Evolutionary conservation across 2,113 vertebrate species (phyloP), one percentile per base, ranked within the genome.

Genomic region (Psittacus erithacus): DNA sequence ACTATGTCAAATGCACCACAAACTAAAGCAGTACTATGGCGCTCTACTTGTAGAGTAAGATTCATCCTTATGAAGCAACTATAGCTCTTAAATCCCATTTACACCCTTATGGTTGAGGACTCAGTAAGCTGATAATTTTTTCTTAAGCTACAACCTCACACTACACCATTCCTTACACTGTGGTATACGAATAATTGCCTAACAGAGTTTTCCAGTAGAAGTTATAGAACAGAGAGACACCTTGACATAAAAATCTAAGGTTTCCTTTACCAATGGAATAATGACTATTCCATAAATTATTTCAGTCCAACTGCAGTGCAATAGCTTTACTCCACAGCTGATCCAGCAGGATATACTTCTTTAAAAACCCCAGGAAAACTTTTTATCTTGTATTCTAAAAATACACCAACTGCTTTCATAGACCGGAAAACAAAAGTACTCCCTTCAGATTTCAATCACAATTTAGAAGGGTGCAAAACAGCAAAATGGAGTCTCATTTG

Each of bases 381-480:
- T 91, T 94, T 95, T 92, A 79, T 89, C 85, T 89, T 73, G 29
- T 38, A 35, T 82, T 96, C 70, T 94, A 96, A 96, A 96, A 95
- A 94, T 93, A 93, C n/a, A 47, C 55, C 12, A 38, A 38, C 10
- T 43, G 33, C 39, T 90, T 69, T 81, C 63, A 60, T 27, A 87
- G 80, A 91, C 55, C 0, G 4, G 59, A 80, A 74, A 93, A 69
- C 79, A 88, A 85, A 94, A 92, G n/a, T 59, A 93, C 82, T 96
- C 77, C 87, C 76, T 93, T 80, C 38, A 91, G 88, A 95, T 83
- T 95, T 77, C 91, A 95, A 12, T 29, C 74, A 69, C 77, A 92
- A 43, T 82, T 92, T 65, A 90, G 76, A 81, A 92, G 59, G 77
- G 73, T 96, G 70, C 43, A 95, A 93, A 90, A 80, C 62, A 96